Evolutionary conservation across 2,797 vertebrate species (phyloP).

Genomic region (Sciurus carolinensis): DNA sequence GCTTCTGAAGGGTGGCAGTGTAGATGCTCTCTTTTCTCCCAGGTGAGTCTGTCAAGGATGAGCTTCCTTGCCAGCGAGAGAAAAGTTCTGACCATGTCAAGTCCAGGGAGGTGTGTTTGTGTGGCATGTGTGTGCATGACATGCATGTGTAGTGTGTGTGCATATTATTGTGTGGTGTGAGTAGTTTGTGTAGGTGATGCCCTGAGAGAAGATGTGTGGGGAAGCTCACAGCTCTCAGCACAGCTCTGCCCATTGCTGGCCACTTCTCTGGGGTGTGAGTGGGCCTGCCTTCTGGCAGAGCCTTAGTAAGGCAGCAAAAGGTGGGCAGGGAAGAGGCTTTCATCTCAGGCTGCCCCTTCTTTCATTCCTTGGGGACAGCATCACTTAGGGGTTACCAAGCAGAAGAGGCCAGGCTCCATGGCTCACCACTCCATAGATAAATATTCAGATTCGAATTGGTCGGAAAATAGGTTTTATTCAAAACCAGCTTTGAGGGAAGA

Average conservation of each 20-base stretch:
- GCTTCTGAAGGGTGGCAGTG: rapidly evolving
- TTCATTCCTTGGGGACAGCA: neutral
- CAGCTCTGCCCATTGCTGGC: neutral
- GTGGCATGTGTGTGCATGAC: neutral
- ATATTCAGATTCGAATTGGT: too few species aligned
- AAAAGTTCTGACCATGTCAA: too few species aligned
- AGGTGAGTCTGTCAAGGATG: neutral
- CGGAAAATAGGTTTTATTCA: too few species aligned
- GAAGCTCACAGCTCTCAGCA: neutral
- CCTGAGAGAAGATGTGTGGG: too few species aligned
- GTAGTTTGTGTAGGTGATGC: neutral
- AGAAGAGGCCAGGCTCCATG: too few species aligned
- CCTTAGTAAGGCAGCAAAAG: too few species aligned
- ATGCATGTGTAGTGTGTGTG: neutral
- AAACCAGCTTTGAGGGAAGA: too few species aligned
- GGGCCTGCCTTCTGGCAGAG: neutral
- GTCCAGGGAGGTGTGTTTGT: neutral
- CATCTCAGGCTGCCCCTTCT: neutral
- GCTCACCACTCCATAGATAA: too few species aligned
- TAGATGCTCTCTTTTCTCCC: neutral
- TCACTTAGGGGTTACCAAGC: too few species aligned
- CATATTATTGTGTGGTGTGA: neutral
- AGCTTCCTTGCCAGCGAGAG: neutral
- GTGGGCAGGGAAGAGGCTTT: too few species aligned
- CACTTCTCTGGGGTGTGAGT: too few species aligned